Conservation (phyloP, 2,113 vertebrate species). For the Urocynchramus pylzowi region DNA sequence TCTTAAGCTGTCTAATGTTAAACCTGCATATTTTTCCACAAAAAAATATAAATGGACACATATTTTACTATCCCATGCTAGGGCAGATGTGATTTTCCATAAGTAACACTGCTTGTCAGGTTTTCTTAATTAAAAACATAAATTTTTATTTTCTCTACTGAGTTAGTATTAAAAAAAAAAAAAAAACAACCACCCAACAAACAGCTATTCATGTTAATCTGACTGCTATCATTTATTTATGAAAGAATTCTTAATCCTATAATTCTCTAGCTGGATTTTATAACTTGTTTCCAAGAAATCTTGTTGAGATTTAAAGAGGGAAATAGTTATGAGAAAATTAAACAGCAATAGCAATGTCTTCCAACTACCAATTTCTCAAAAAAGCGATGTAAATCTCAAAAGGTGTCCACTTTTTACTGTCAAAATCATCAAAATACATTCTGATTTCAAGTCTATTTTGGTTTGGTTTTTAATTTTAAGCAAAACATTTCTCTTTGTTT, state of each 20-base stretch:
- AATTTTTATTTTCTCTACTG: neutral
- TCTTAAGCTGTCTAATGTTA: neutral
- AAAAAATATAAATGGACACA: neutral
- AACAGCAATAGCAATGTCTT: neutral
- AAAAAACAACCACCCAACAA: neutral
- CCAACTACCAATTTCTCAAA: neutral
- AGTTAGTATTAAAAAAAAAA: neutral
- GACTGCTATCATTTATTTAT: neutral
- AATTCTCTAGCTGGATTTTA: neutral
- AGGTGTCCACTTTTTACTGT: neutral
- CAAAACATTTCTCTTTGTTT: neutral
- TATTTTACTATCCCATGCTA: neutral
- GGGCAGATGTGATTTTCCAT: neutral
- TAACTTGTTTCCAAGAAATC: neutral
- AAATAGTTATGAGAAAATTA: neutral
- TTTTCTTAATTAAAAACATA: neutral
- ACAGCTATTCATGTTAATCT: neutral
- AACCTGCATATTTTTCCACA: fast-evolving
- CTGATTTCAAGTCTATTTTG: neutral
- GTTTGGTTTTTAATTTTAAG: neutral
- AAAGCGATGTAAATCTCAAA: neutral
- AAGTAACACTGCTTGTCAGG: neutral
- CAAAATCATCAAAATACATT: neutral
- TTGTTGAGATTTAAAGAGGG: neutral
- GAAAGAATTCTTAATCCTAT: neutral